Percentiles rank a stretch among this genome's conserved stretches.
Evolutionary conservation across 2,888 invertebrate genomes (phyloP).

Genomic region (Myopa testacea): DNA sequence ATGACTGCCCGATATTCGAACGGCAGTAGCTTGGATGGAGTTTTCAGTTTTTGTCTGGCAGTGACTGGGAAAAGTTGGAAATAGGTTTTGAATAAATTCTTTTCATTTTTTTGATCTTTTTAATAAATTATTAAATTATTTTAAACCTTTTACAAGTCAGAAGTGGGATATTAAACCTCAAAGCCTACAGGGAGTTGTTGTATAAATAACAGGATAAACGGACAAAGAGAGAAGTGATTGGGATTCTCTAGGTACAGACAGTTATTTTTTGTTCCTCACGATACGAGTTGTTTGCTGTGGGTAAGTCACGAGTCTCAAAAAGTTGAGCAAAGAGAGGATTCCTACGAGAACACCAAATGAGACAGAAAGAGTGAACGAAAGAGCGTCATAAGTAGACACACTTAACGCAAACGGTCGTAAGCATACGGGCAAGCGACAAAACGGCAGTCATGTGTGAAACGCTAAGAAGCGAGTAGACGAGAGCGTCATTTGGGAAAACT

Average conservation of each 20-base stretch:
- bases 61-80: neutral
- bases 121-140: neutral
- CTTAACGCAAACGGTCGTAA: neutral
- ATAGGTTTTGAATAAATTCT: too few relatives aligned
- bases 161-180: neutral
- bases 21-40: too few relatives aligned
- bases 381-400: neutral
- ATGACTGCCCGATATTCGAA: too few relatives aligned
- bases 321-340: too few relatives aligned
- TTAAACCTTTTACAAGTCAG: neutral
- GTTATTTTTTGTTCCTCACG: too few relatives aligned
- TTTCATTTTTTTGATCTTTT: neutral
- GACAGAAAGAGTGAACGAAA: neutral
- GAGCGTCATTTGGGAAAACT: neutral
- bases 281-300: too few relatives aligned
- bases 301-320: too few relatives aligned
- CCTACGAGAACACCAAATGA: too few relatives aligned
- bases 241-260: neutral
- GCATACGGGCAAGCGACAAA: conserved; percentile 1
- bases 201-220: neutral
- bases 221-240: neutral
- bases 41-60: neutral
- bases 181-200: neutral
- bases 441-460: neutral
- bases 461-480: too few relatives aligned